Evolutionary conservation across 2,888 invertebrate species (phyloP).

Genomic region (Ypsolopha scabrella): DNA sequence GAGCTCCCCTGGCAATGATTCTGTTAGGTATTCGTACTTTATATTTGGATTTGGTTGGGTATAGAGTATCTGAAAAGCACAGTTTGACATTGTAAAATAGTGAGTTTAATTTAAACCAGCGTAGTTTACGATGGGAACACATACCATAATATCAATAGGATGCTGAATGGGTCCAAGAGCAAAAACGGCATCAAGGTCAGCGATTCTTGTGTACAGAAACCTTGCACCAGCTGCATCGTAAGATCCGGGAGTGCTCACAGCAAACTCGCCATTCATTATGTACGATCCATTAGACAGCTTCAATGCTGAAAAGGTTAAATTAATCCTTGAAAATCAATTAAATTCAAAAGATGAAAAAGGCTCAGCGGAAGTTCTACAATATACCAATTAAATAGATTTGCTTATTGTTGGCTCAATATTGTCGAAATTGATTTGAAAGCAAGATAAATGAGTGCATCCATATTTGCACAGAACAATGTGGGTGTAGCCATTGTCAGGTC

Average conservation of each 20-base stretch:
- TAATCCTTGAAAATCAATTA: too few relatives aligned
- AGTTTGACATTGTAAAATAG: background rate
- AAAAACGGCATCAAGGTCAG: constrained; percentile 75
- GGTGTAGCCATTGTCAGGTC: constrained; percentile 31
- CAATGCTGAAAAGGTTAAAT: constrained; percentile 72
- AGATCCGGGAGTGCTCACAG: constrained; percentile 70
- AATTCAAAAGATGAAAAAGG: too few relatives aligned
- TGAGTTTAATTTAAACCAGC: background rate
- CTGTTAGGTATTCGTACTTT: constrained; percentile 89
- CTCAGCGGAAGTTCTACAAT: too few relatives aligned
- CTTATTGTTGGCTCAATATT: too few relatives aligned
- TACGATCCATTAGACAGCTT: constrained; percentile 78
- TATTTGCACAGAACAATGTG: constrained; percentile 32
- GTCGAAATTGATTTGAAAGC: constrained; percentile 16
- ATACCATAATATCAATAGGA: constrained; percentile 85
- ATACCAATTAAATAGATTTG: too few relatives aligned
- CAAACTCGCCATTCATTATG: constrained; percentile 80
- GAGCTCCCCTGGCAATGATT: constrained; percentile 63
- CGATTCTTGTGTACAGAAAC: constrained; percentile 78
- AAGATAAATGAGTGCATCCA: constrained; percentile 28
- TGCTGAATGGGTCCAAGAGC: constrained; percentile 81
- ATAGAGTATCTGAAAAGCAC: constrained; percentile 76
- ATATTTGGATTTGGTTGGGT: constrained; percentile 90
- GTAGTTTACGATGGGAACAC: background rate
- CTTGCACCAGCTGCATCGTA: constrained; percentile 77